Conservation (phyloP, 2,797 vertebrate genomes). For the Macrochelys suwanniensis region DNA sequence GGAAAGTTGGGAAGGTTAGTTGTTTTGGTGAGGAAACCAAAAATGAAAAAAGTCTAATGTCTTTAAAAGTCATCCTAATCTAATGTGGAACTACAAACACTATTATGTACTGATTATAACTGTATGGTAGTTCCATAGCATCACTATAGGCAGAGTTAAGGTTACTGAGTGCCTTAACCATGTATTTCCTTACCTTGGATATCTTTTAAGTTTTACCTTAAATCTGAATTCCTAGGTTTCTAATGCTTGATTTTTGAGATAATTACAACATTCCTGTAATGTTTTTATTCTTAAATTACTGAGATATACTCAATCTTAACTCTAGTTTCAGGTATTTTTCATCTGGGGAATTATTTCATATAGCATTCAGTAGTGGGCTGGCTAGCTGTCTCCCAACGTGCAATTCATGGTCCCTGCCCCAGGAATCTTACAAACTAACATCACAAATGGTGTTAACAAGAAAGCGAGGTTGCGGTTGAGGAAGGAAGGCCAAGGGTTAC, state of each 20-base stretch:
- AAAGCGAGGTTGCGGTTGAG: neutral
- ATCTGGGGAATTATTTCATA: rapidly evolving
- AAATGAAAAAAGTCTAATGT: neutral
- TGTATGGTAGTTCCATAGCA: neutral
- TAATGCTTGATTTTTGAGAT: neutral
- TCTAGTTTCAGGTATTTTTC: neutral
- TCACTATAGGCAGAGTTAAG: neutral
- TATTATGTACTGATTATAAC: neutral
- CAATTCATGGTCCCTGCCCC: neutral
- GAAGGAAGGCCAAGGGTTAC: neutral
- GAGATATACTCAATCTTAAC: neutral
- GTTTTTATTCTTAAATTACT: neutral
- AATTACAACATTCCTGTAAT: neutral
- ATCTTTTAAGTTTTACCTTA: neutral
- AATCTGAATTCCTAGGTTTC: neutral
- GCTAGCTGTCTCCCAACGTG: neutral
- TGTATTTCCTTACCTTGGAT: rapidly evolving
- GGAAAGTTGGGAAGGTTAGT: neutral
- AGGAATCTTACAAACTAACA: neutral
- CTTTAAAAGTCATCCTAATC: neutral
- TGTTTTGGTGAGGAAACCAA: neutral
- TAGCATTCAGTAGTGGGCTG: neutral
- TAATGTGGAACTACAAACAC: neutral
- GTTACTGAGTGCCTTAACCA: neutral
- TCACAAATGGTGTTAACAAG: neutral